Evolutionary conservation across 2,888 invertebrate genomes (phyloP).

Genomic region (Chloroclystis v-ata): DNA sequence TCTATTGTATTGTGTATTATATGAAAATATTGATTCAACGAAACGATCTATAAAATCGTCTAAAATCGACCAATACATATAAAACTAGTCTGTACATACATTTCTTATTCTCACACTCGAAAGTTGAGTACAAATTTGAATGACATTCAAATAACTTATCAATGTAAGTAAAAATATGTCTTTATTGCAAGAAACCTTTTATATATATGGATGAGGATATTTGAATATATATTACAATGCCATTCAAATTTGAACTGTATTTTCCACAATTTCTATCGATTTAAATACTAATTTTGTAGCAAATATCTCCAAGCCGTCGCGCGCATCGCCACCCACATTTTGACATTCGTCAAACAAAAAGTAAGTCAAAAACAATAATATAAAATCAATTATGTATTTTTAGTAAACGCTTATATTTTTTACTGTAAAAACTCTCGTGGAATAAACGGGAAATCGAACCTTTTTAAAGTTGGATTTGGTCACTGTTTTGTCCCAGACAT

Average conservation of each 20-base stretch:
- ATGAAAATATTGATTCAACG: slow-evolving; percentile 7
- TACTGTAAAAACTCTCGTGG: no score
- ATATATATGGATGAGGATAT: no score
- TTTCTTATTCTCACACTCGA: slow-evolving; percentile 10
- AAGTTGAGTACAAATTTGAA: not conserved
- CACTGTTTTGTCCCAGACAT: no score
- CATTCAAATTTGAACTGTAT: slow-evolving; percentile 22
- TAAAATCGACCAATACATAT: slow-evolving; percentile 18
- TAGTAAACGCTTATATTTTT: slow-evolving; percentile 3
- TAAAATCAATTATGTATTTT: not conserved
- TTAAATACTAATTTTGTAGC: slow-evolving; percentile 21
- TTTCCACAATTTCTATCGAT: not conserved
- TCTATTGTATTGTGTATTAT: not conserved
- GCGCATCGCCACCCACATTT: slow-evolving; percentile 20
- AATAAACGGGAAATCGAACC: no score
- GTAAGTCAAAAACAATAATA: not conserved
- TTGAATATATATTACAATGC: not conserved
- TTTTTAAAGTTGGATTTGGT: no score
- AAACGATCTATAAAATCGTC: slow-evolving; percentile 8
- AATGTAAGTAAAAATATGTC: no score
- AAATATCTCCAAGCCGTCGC: slow-evolving; percentile 18
- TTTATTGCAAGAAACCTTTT: no score
- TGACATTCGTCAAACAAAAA: slow-evolving; percentile 14
- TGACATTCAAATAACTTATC: no score
- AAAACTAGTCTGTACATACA: slow-evolving; percentile 30